Conservation (phyloP, 2,113 vertebrate species). For the Taxidea taxus region DNA sequence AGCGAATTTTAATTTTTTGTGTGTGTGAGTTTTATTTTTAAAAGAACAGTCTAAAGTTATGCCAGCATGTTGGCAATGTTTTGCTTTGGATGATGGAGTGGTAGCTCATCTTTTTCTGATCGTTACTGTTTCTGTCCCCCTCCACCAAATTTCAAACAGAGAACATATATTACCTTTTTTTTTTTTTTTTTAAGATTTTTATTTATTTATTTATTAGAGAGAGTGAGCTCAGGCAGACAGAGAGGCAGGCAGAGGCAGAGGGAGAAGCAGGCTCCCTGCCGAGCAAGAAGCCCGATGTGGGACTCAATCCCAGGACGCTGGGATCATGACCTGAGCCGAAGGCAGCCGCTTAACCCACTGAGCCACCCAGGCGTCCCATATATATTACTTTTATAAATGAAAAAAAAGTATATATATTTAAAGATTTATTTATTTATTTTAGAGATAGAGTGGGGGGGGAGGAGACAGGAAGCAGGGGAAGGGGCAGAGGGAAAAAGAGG, state of each 20-base stretch:
- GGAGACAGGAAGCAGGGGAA: background rate
- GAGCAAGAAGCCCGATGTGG: too few relatives aligned
- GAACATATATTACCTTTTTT: slow-evolving; percentile 30
- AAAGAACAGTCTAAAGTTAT: background rate
- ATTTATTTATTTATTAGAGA: too few relatives aligned
- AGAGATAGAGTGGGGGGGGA: background rate
- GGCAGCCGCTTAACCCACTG: too few relatives aligned
- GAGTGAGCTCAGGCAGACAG: too few relatives aligned
- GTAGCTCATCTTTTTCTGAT: background rate
- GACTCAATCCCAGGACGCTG: too few relatives aligned
- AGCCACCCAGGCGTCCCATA: too few relatives aligned
- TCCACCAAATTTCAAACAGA: background rate
- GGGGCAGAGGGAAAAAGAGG: background rate
- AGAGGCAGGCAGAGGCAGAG: too few relatives aligned
- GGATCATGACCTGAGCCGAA: too few relatives aligned
- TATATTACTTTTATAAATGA: slow-evolving; percentile 35
- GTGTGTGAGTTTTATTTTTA: background rate
- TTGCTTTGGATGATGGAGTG: background rate
- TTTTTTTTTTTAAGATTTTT: too few relatives aligned
- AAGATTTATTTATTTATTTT: background rate
- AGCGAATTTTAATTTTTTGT: background rate
- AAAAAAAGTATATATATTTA: background rate
- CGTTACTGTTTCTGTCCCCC: background rate
- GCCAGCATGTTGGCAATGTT: background rate
- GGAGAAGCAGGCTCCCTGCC: too few relatives aligned